phyloP scores from a whole-genome alignment of 1,140 invertebrate species.

The Saccostrea glomerata region DNA sequence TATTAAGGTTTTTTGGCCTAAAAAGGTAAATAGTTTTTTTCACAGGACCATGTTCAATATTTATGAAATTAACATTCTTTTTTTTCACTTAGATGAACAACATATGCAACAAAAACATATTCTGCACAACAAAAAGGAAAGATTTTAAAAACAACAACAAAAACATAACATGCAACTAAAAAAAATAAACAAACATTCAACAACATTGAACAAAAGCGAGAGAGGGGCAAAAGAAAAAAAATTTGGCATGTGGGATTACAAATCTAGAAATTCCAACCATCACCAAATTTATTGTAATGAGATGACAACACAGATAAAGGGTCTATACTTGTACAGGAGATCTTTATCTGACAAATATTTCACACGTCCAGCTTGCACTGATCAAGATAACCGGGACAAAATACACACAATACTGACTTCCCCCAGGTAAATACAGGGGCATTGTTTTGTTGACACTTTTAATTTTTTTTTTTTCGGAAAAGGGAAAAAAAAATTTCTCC shows the following conservation, averaged over 20 bases:
- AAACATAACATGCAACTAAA: background rate
- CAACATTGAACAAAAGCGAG: background rate
- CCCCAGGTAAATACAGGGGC: background rate
- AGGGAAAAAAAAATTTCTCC: background rate
- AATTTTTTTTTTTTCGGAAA: background rate
- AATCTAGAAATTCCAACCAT: background rate
- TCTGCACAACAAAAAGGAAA: no score
- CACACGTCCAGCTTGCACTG: background rate
- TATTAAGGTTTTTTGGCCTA: no score
- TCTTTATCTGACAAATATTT: background rate
- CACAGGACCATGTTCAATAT: no score
- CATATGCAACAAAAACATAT: no score
- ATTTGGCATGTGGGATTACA: background rate
- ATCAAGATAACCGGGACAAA: background rate
- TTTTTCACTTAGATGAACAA: no score
- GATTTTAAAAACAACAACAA: background rate
- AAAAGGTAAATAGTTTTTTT: no score
- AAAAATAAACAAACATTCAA: background rate
- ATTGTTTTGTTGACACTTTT: background rate
- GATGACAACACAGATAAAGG: background rate
- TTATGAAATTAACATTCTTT: no score
- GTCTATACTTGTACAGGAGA: background rate
- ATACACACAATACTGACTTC: background rate
- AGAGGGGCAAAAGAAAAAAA: background rate
- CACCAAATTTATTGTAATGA: background rate